A percentile compares a stretch with the other conserved stretches of the same genome.
Conservation (phyloP, 2,113 vertebrate genomes). For the Triplophysa siluroides region DNA sequence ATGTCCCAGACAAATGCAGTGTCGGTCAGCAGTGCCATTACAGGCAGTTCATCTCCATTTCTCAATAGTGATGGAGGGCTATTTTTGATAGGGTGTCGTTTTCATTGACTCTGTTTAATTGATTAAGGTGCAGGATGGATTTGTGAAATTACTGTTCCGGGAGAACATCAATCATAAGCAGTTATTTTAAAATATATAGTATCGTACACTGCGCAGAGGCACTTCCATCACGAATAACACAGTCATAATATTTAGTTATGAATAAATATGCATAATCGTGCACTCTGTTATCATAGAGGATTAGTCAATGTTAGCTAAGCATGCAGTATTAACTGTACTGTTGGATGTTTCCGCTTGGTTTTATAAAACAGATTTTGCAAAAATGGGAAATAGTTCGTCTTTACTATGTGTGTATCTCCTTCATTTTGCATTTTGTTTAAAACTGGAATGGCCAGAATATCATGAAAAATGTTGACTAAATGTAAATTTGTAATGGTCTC, state of each 20-base stretch:
- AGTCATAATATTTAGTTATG: neutral
- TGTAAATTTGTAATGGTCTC: no score
- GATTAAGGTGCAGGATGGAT: no score
- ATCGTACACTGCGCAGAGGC: neutral
- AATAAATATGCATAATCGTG: neutral
- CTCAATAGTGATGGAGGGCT: no score
- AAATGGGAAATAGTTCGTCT: slow-evolving; percentile 20
- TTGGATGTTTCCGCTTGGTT: neutral
- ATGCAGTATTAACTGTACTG: neutral
- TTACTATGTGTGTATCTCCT: slow-evolving; percentile 29
- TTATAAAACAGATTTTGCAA: neutral
- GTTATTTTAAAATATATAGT: neutral
- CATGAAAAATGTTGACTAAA: no score
- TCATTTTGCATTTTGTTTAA: slow-evolving; percentile 1
- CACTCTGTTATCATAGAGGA: neutral
- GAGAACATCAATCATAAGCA: no score
- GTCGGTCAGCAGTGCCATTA: neutral
- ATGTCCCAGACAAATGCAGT: neutral
- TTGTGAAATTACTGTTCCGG: no score
- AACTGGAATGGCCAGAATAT: neutral
- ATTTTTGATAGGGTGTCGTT: no score
- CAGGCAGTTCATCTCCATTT: no score
- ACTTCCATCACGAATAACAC: neutral
- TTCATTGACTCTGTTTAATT: no score
- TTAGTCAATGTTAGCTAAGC: neutral